Percentiles rank a stretch among this genome's conserved stretches.
These are phyloP conservation scores for Dyspetes luteomarginatus DNA, from an alignment of 2,888 invertebrate genomes.

Conservation along the genomic window DNA sequence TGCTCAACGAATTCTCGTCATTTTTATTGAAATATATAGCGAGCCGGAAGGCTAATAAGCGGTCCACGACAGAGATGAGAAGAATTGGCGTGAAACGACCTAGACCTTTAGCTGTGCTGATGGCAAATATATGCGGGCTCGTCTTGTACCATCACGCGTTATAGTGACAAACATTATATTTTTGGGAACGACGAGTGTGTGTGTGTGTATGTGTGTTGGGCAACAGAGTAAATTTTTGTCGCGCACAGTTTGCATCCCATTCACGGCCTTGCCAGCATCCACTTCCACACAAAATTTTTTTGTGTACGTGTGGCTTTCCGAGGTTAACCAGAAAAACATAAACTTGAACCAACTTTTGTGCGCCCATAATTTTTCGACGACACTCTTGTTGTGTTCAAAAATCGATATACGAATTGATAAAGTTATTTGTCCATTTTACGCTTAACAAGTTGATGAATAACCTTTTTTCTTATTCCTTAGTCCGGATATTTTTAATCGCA, in stretches of 20 bases:
- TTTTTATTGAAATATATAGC: slow-evolving; percentile 67
- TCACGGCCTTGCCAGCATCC: slow-evolving; percentile 17
- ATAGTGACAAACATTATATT: too few species aligned
- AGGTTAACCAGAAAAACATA: slow-evolving; percentile 18
- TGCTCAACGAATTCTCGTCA: slow-evolving; percentile 73
- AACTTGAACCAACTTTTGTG: not conserved
- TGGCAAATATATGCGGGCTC: not conserved
- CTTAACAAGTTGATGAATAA: too few species aligned
- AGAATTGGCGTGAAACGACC: slow-evolving; percentile 71
- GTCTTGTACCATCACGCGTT: not conserved
- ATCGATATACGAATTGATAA: too few species aligned
- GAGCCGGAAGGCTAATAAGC: slow-evolving; percentile 66
- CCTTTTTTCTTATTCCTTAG: too few species aligned
- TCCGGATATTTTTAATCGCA: too few species aligned
- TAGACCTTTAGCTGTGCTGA: slow-evolving; percentile 77
- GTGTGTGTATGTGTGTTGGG: too few species aligned
- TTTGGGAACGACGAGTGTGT: too few species aligned
- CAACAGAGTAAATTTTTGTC: slow-evolving; percentile 41
- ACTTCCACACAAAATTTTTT: not conserved
- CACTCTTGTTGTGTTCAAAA: too few species aligned
- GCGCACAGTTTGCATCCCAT: slow-evolving; percentile 71
- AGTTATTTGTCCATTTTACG: too few species aligned
- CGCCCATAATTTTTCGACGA: not conserved
- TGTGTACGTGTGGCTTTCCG: not conserved
- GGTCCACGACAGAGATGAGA: too few species aligned